Percentiles rank a stretch among this genome's conserved stretches.
Conservation (phyloP, 2,888 invertebrate genomes). For the Electrophaes corylata region DNA sequence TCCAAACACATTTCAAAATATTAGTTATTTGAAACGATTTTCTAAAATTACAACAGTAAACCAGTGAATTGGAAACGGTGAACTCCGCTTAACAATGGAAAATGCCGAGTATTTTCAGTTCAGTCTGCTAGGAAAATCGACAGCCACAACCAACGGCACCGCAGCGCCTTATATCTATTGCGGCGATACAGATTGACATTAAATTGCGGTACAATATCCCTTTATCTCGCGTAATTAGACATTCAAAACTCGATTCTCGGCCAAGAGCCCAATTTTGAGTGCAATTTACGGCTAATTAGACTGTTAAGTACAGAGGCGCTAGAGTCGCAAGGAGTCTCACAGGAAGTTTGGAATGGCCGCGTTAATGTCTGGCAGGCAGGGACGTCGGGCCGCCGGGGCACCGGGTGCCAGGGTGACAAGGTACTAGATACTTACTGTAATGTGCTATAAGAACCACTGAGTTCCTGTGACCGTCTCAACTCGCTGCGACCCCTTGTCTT, state of each 20-base stretch:
- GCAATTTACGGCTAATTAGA: conserved; percentile 80
- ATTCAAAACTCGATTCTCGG: conserved; percentile 77
- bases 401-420: conserved; percentile 26
- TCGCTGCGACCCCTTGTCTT: conserved; percentile 21
- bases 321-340: conserved; percentile 48
- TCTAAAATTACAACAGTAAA: conserved; percentile 1
- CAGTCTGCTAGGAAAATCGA: conserved; percentile 22
- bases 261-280: conserved; percentile 73
- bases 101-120: conserved; percentile 26
- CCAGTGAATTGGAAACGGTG: conserved; percentile 5
- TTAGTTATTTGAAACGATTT: background rate
- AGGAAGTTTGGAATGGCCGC: conserved; percentile 65
- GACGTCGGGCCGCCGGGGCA: conserved; percentile 30
- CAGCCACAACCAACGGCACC: conserved; percentile 35
- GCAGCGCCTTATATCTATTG: conserved; percentile 31
- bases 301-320: conserved; percentile 72
- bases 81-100: conserved; percentile 11
- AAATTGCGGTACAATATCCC: conserved; percentile 67
- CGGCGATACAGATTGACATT: conserved; percentile 64
- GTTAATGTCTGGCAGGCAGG: conserved; percentile 56
- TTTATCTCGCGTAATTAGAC: conserved; percentile 76
- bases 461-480: conserved; percentile 49
- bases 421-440: conserved; percentile 36
- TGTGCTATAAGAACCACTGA: conserved; percentile 59
- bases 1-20: background rate